phyloP scores from a whole-genome alignment of 2,888 invertebrate genomes.

The Archips xylosteana region DNA sequence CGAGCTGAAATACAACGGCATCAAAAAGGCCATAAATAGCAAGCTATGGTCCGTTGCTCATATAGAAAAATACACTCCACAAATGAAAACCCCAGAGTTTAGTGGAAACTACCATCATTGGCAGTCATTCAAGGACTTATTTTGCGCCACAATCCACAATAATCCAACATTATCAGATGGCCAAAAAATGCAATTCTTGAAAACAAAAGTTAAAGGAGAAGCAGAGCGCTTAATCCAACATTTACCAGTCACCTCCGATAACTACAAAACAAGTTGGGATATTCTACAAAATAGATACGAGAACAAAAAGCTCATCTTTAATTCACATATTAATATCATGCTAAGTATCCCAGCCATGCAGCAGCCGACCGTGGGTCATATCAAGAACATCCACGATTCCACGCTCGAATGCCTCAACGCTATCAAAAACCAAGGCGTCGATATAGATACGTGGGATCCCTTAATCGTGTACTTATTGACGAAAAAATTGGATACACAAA shows the following conservation, averaged over 20 bases:
- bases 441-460: too few species aligned
- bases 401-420: too few species aligned
- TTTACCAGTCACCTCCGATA: neutral
- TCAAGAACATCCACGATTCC: too few species aligned
- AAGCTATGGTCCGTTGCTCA: too few species aligned
- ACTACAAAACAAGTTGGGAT: neutral
- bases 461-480: neutral
- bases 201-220: neutral
- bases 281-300: neutral
- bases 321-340: neutral
- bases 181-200: constrained; percentile 5
- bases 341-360: too few species aligned
- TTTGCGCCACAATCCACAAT: neutral
- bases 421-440: too few species aligned
- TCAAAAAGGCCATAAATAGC: too few species aligned
- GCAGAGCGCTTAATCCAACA: neutral
- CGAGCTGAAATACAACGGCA: too few species aligned
- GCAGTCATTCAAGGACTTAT: constrained; percentile 2
- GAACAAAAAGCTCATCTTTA: neutral
- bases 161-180: neutral
- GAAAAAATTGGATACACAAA: constrained; percentile 6
- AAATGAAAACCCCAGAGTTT: too few species aligned
- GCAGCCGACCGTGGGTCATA: too few species aligned
- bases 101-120: constrained; percentile 1
- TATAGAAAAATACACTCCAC: too few species aligned